These are phyloP conservation scores for Drosophila algonquin DNA, from an alignment of 2,888 invertebrate species.

Conservation along the genomic window DNA sequence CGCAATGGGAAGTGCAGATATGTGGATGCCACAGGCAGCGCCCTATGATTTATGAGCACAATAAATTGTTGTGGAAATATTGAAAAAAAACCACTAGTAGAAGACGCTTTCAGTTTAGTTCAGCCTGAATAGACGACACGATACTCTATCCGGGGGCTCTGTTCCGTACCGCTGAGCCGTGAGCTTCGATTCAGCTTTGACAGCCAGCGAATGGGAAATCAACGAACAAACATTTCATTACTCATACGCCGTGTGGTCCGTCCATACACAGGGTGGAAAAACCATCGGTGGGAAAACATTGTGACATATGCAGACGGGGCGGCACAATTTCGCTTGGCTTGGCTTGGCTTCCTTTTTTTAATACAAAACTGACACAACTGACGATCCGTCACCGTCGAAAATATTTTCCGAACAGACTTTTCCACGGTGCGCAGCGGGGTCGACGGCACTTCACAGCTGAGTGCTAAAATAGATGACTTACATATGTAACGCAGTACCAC, in stretches of 20 bases:
- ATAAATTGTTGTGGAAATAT: constrained; percentile 30
- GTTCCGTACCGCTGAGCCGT: constrained; percentile 13
- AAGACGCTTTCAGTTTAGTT: constrained; percentile 11
- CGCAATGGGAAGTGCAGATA: constrained; percentile 15
- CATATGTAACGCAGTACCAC: constrained; percentile 43
- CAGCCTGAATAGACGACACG: background rate
- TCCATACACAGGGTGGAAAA: constrained; percentile 7
- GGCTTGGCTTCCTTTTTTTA: constrained; percentile 50
- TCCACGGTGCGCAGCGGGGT: constrained; percentile 40
- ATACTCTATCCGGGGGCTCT: constrained; percentile 17
- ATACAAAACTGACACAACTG: constrained; percentile 39
- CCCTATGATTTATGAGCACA: constrained; percentile 41
- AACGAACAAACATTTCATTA: constrained; percentile 55
- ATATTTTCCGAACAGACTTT: constrained; percentile 56
- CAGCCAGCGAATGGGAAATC: constrained; percentile 55
- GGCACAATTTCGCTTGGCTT: constrained; percentile 43
- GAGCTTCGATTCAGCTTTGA: constrained; percentile 27
- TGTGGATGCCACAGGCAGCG: background rate
- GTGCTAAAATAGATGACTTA: constrained; percentile 45
- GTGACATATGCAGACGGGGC: constrained; percentile 35
- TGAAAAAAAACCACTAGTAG: constrained; percentile 1
- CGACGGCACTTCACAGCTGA: constrained; percentile 29
- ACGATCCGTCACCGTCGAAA: constrained; percentile 34
- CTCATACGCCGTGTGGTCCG: constrained; percentile 57
- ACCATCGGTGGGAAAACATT: constrained; percentile 29